Evolutionary conservation across 2,113 vertebrate species (phyloP).

Genomic region (Tinamus guttatus): DNA sequence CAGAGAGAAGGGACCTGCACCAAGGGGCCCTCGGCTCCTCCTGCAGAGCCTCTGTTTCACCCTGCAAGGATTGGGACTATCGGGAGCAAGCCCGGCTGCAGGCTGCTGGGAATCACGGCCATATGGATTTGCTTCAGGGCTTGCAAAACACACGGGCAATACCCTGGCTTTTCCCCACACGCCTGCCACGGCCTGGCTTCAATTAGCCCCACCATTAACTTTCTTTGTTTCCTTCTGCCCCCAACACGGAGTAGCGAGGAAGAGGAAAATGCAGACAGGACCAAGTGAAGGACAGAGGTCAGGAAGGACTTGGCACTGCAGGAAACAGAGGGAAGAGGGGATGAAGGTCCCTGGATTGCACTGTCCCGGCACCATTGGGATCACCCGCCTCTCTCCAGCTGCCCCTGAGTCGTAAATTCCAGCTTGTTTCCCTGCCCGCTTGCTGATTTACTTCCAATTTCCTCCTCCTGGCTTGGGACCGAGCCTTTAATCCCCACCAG

Average conservation of each 20-base stretch:
- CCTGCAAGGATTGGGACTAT: background rate
- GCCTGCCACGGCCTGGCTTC: background rate
- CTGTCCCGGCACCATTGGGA: too few species aligned
- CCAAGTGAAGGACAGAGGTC: background rate
- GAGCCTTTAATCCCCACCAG: constrained; percentile 53
- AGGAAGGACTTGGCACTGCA: background rate
- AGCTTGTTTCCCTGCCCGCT: background rate
- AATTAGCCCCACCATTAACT: constrained; percentile 56
- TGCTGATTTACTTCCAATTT: constrained; percentile 52
- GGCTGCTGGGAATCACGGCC: constrained; percentile 36
- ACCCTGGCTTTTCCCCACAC: background rate
- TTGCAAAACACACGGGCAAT: background rate
- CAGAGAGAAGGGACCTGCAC: too few species aligned
- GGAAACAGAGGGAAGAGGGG: background rate
- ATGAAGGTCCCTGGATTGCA: too few species aligned
- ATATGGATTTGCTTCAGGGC: constrained; percentile 34
- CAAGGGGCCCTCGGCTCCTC: too few species aligned
- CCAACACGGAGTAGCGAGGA: background rate
- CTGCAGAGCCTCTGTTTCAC: background rate
- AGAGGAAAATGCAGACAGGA: background rate
- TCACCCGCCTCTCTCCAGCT: background rate
- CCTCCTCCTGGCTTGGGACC: constrained; percentile 20
- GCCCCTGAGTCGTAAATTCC: background rate
- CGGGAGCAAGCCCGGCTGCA: background rate
- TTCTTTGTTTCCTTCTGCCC: background rate